Evolutionary conservation across 2,113 vertebrate genomes (phyloP), one percentile per base, ranked within the genome.

Genomic region (Lethenteron reissneri): DNA sequence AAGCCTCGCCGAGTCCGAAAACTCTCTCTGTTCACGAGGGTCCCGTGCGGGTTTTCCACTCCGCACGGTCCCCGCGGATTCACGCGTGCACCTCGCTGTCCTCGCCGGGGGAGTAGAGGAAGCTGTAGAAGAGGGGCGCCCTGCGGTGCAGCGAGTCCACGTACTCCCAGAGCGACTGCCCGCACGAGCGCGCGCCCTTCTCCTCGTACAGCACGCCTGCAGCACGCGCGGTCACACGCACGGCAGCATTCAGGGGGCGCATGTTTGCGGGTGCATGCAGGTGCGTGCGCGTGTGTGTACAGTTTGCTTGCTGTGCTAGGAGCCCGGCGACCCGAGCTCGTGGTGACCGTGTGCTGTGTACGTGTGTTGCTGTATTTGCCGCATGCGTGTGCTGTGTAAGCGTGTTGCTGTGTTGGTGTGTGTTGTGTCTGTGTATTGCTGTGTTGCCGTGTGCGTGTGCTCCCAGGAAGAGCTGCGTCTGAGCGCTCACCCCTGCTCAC

Each of bases 81-180:
- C 84, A 41, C 41, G 41, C 41, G 41, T 41, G 41, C 41, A 41
- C 41, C 41, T 41, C 41, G 41, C 41, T 41, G 41, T 41, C 41
- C 41, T 41, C 41, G 41, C 41, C 41, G 41, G 41, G 41, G 41
- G 41, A 41, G 80, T 88, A 96, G 75, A 96, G 82, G 76, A 95
- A 97, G 84, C 94, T 97, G 80, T 90, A 92, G 83, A 97, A 97
- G 79, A 96, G 56, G 1, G 94, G 90, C 72, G 84, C 90, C 75
- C 82, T 87, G 76, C 81, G 84, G 79, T 97, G 89, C 83, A 92
- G 89, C 76, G 85, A 83, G 76, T 85, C 90, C 78, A 97, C 89
- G 75, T 84, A 90, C 13, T 97, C 94, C 94, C 94, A 97, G 41
- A 41, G 41, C 6, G 41, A 41, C 41, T 41, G 41, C 41, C 41